Evolutionary conservation across 2,113 vertebrate genomes (phyloP), one percentile per base, ranked within the genome.

Genomic region (Bos indicus): DNA sequence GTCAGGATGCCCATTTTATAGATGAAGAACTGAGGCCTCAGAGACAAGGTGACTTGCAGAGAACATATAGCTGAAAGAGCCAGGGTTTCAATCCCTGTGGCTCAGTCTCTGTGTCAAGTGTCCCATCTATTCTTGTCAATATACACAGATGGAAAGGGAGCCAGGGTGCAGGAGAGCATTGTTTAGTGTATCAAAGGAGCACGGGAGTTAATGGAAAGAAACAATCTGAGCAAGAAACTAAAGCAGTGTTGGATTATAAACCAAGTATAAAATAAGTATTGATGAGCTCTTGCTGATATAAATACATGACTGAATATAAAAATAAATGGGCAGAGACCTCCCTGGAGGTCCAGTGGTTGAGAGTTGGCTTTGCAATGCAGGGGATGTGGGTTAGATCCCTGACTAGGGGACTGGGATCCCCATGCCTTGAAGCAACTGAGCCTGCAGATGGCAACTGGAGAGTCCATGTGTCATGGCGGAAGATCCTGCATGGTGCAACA

Each of bases 391-490:
- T 40, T 71, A 1, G 10, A 71, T 13, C 19, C n/a, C 67, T 23
- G n/a, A 71, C 0, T 71, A 36, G 67, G 67, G n/a, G 67, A 71
- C 21, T 71, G 67, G 67, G 67, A 71, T 71, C n/a, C 67, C n/a
- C 67, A 71, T 12, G n/a, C 67, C 19, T 36, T 36, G n/a, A 36
- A 71, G n/a, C n/a, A 71, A 11, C 67, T 36, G n/a, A 71, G 19
- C n/a, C 67, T 0, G 2, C 67, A 36, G 19, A 36, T 36, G n/a
- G 67, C 67, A 71, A 71, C 67, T 71, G n/a, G n/a, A 40, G 67
- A 71, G 67, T 40, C 19, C n/a, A 40, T 71, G n/a, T 71, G n/a
- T 71, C n/a, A 71, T 0, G 2, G 67, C 0, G 2, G 67, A 71
- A 40, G n/a, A 23, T 71, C 19, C 67, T 40, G 67, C 5, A 6